These are phyloP conservation scores for Struthidea cinerea DNA, from an alignment of 2,113 vertebrate species.

Conservation along the genomic window DNA sequence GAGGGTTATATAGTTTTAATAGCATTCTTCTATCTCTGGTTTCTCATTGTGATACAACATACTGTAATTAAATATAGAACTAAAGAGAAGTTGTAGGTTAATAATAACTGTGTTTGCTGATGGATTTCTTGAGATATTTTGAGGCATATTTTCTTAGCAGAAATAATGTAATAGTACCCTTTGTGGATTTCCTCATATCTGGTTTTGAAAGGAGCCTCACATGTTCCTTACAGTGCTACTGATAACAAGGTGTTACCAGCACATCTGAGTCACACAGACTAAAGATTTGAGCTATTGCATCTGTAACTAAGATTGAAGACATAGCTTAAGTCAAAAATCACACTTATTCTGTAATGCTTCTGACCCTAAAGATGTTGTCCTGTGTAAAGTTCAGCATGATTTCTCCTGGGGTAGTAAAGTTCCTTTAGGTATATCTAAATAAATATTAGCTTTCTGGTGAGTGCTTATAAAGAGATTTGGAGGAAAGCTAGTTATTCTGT, in stretches of 20 bases:
- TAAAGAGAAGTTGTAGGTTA: not conserved
- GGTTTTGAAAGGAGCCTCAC: not conserved
- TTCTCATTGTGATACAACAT: not conserved
- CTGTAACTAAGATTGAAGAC: not conserved
- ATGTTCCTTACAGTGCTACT: not conserved
- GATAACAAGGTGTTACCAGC: not conserved
- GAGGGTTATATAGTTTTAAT: not conserved
- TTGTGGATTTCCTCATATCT: not conserved
- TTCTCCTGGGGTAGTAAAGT: not conserved
- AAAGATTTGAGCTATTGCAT: not conserved
- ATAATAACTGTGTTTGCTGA: not conserved
- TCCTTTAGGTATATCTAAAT: conserved; percentile 15
- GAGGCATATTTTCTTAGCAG: not conserved
- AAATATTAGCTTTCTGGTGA: conserved; percentile 25
- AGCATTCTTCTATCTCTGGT: not conserved
- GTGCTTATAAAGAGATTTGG: not conserved
- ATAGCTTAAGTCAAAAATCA: not conserved
- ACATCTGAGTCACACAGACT: not conserved
- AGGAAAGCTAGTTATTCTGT: not conserved
- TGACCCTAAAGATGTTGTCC: not conserved
- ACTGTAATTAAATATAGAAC: not conserved
- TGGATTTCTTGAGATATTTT: not conserved
- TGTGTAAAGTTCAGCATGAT: conserved; percentile 29
- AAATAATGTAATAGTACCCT: not conserved
- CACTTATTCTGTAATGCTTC: not conserved